These are phyloP conservation scores for Danaus plexippus DNA, from an alignment of 1,140 invertebrate species.

Conservation along the genomic window DNA sequence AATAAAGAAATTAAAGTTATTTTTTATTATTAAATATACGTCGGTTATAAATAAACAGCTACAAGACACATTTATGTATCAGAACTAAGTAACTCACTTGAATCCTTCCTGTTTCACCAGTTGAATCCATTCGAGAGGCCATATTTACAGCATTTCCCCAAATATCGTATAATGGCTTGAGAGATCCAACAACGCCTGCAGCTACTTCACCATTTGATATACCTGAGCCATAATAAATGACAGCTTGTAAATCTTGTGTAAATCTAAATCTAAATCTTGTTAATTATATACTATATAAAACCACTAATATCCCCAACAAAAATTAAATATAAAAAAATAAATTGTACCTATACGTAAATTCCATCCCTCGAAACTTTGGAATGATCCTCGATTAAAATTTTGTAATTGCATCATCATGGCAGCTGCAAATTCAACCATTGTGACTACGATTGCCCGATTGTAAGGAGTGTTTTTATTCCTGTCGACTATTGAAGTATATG, in stretches of 20 bases:
- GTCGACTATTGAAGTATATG: conserved; percentile 33
- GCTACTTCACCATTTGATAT: conserved; percentile 89
- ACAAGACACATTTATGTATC: too few relatives aligned
- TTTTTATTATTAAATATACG: too few relatives aligned
- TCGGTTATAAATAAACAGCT: too few relatives aligned
- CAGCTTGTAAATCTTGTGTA: too few relatives aligned
- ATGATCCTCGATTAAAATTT: conserved; percentile 65
- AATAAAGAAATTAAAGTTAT: too few relatives aligned
- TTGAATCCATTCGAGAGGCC: conserved; percentile 93
- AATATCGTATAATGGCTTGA: conserved; percentile 92
- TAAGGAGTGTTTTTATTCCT: conserved; percentile 44
- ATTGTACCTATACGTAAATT: conserved; percentile 72
- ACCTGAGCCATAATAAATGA: conserved; percentile 50
- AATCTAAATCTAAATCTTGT: too few relatives aligned
- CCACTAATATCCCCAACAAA: too few relatives aligned
- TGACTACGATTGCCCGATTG: conserved; percentile 54
- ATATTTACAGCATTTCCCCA: conserved; percentile 97
- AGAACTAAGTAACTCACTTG: conserved; percentile 72
- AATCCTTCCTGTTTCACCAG: conserved; percentile 83
- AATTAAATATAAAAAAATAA: too few relatives aligned
- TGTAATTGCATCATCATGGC: conserved; percentile 70
- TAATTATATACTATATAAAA: too few relatives aligned
- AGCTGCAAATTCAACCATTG: conserved; percentile 69
- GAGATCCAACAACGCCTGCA: conserved; percentile 91
- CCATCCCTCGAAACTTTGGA: conserved; percentile 64